Evolutionary conservation across 2,113 vertebrate genomes (phyloP).

Genomic region (Phoenicopterus ruber): DNA sequence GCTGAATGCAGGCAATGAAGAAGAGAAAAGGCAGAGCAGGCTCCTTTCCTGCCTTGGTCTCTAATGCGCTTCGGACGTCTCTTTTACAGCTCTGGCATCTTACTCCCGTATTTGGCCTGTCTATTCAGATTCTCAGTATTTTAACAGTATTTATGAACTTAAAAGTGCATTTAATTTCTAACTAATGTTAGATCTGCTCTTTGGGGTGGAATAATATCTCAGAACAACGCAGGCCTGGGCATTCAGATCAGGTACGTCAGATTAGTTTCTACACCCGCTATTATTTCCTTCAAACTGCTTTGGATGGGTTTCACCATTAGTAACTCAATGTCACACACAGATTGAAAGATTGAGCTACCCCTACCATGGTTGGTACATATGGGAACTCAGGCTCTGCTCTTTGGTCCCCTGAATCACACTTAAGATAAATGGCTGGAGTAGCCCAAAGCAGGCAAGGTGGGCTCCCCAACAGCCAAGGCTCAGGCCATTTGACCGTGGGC

Average conservation of each 20-base stretch:
- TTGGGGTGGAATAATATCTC: not conserved
- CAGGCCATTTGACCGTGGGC: not conserved
- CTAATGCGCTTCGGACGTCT: not conserved
- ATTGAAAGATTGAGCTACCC: not conserved
- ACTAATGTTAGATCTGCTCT: not conserved
- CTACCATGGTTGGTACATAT: fast-evolving
- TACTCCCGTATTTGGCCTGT: not conserved
- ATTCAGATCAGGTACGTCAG: not conserved
- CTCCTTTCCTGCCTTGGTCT: not conserved
- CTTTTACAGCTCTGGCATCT: not conserved
- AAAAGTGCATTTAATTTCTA: not conserved
- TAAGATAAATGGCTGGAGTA: not conserved
- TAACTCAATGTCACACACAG: not conserved
- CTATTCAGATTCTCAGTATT: not conserved
- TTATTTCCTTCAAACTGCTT: not conserved
- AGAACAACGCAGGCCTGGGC: not conserved
- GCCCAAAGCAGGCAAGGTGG: not conserved
- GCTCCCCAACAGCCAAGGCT: fast-evolving
- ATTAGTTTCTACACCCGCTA: not conserved
- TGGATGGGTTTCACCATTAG: not conserved
- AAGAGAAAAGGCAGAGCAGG: not conserved
- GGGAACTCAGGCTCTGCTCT: not conserved
- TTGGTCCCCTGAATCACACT: not conserved
- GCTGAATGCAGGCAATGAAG: not conserved
- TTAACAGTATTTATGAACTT: not conserved